Percentiles rank a stretch among this genome's conserved stretches.
Conservation (phyloP, 2,113 vertebrate genomes). For the Agapornis roseicollis region DNA sequence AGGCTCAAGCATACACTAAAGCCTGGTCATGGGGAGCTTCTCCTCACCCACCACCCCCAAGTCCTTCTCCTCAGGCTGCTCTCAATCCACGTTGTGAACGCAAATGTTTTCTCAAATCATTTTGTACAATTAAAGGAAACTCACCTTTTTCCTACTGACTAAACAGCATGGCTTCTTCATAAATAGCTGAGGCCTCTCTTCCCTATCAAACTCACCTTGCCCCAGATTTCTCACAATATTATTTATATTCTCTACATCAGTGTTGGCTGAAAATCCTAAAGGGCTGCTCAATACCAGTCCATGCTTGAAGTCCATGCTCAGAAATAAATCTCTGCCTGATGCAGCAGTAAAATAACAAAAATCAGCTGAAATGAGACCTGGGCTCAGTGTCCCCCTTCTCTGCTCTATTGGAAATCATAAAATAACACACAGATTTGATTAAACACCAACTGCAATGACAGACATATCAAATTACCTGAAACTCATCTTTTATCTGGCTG, state of each 20-base stretch:
- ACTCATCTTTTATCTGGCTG: conserved; percentile 98
- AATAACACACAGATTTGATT: background rate
- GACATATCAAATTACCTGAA: conserved; percentile 81
- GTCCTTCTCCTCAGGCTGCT: background rate
- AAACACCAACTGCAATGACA: background rate
- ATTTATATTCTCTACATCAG: rapidly evolving
- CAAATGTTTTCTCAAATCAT: background rate
- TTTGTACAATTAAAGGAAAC: background rate
- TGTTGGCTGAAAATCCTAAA: background rate
- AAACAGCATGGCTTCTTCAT: background rate
- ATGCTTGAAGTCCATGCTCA: background rate
- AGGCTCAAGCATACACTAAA: background rate
- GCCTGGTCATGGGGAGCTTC: background rate
- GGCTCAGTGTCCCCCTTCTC: background rate
- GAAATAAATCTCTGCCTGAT: background rate
- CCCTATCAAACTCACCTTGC: background rate
- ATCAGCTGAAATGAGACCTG: background rate
- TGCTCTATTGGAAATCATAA: background rate
- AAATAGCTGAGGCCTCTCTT: background rate
- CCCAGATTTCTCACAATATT: background rate
- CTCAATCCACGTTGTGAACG: background rate
- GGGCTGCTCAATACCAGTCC: background rate
- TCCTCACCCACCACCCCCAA: background rate
- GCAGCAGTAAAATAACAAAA: background rate
- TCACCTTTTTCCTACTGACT: background rate